Evolutionary conservation across 2,888 invertebrate genomes (phyloP).

Genomic region (Prosapia bicincta): DNA sequence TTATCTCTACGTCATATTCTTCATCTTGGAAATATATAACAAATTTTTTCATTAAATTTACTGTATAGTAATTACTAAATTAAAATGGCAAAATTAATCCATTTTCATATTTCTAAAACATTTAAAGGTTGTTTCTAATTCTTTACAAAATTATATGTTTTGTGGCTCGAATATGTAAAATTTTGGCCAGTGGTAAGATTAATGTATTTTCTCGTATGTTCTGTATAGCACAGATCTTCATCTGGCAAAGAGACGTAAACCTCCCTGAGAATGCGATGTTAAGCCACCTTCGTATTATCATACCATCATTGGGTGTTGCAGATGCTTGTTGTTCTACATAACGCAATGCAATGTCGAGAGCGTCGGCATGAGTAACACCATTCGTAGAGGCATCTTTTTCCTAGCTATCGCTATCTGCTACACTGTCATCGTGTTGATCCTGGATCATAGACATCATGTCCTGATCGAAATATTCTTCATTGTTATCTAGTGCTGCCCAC

Average conservation of each 20-base stretch:
- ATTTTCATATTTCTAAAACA: too few species aligned
- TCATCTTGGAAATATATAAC: too few species aligned
- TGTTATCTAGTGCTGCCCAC: neutral
- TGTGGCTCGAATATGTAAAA: too few species aligned
- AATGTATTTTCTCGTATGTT: too few species aligned
- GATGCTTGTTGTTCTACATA: neutral
- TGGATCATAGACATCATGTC: too few species aligned
- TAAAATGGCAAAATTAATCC: too few species aligned
- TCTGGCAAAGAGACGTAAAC: neutral
- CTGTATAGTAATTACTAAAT: too few species aligned
- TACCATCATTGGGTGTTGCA: neutral
- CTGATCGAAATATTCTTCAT: neutral
- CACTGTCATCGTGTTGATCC: neutral
- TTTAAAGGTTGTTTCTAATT: too few species aligned
- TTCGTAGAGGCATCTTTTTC: neutral
- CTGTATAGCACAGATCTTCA: neutral
- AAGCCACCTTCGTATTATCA: neutral
- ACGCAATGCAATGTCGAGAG: neutral
- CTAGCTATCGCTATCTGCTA: neutral
- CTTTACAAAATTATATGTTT: too few species aligned
- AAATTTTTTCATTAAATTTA: too few species aligned
- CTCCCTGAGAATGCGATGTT: neutral
- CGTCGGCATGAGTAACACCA: neutral
- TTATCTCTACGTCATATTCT: too few species aligned
- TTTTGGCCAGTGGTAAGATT: too few species aligned